These are phyloP conservation scores for Pampus argenteus DNA, from an alignment of 2,797 vertebrate species.

Conservation along the genomic window DNA sequence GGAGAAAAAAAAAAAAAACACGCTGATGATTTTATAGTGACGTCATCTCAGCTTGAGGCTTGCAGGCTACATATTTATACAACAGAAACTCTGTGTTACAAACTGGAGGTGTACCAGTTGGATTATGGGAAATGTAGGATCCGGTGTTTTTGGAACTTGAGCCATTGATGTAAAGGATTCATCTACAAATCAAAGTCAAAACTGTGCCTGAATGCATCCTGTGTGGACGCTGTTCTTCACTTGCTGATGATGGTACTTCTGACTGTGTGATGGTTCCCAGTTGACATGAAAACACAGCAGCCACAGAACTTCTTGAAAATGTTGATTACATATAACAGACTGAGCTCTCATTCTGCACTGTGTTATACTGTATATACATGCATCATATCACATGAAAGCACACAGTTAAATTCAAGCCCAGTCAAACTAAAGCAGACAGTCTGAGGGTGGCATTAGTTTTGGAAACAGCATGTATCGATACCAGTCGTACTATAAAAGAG, in stretches of 20 bases:
- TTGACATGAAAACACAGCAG: constrained; percentile 8
- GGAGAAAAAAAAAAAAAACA: no score
- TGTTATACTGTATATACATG: background rate
- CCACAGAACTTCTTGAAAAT: constrained; percentile 19
- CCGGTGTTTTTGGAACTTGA: no score
- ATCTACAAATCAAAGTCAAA: no score
- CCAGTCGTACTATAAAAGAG: constrained; percentile 24
- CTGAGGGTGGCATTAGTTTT: constrained; percentile 18
- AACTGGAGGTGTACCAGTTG: no score
- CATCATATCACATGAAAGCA: background rate
- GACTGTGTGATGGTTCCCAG: background rate
- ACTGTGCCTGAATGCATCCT: no score
- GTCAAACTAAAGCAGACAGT: background rate
- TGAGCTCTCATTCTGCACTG: background rate
- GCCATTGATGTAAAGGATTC: no score
- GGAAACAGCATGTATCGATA: constrained; percentile 23
- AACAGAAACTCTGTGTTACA: no score
- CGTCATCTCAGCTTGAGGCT: no score
- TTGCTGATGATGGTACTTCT: constrained; percentile 1
- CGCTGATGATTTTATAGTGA: no score
- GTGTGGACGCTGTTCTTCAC: no score
- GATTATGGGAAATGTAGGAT: no score
- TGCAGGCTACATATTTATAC: no score
- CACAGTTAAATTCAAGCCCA: background rate
- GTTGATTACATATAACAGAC: background rate